Evolutionary conservation across 2,888 invertebrate species (phyloP).

Genomic region (Cheiracanthium punctorium): DNA sequence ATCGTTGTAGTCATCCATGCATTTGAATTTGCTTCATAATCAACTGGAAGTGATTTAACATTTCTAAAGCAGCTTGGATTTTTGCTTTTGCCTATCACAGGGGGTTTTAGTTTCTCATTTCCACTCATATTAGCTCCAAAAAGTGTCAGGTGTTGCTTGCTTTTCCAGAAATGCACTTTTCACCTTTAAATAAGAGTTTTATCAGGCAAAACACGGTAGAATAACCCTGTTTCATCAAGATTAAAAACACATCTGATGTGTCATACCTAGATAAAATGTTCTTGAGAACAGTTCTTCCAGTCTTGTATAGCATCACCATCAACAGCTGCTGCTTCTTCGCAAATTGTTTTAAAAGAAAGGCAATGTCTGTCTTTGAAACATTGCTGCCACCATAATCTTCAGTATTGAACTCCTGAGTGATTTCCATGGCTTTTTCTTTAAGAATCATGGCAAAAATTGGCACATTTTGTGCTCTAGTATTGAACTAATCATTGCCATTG

Average conservation of each 20-base stretch:
- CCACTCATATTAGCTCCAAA: not conserved
- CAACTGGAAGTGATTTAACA: conserved; percentile 15
- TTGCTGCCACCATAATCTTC: not conserved
- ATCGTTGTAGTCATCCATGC: conserved; percentile 11
- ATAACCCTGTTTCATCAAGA: conserved; percentile 7
- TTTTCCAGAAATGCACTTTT: conserved; percentile 18
- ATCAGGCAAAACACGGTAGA: conserved; percentile 13
- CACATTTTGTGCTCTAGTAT: too few species aligned
- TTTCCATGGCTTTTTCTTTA: conserved; percentile 16
- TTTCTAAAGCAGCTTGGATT: not conserved
- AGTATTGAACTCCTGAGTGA: not conserved
- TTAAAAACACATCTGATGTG: conserved; percentile 1
- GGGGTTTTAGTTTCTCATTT: not conserved
- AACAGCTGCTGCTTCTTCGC: conserved; percentile 20
- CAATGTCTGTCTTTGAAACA: conserved; percentile 13
- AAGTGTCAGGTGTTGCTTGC: not conserved
- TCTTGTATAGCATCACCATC: not conserved
- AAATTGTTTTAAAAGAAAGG: conserved; percentile 18
- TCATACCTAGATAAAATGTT: conserved; percentile 1
- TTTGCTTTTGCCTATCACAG: conserved; percentile 13
- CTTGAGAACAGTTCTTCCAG: conserved; percentile 15
- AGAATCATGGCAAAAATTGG: conserved; percentile 6
- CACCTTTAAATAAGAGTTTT: conserved; percentile 15
- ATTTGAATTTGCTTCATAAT: conserved; percentile 22
- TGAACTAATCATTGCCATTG: too few species aligned